phyloP scores from a whole-genome alignment of 23 tunicate genomes.

The Halocynthia aurantium region DNA sequence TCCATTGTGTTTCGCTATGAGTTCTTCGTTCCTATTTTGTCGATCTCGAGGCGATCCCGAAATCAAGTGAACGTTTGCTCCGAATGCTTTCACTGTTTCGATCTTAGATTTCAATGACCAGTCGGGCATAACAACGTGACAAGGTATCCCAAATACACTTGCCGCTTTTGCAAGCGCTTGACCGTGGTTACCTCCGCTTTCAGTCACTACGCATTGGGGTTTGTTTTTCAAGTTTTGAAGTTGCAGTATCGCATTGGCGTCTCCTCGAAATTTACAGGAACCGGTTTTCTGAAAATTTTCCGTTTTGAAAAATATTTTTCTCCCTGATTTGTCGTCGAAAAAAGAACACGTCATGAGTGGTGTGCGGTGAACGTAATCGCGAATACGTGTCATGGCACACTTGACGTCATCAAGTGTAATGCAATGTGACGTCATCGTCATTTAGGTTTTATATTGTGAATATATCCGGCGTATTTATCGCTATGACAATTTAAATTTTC shows the following conservation, averaged over 20 bases:
- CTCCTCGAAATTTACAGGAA: conserved; percentile 24
- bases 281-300: conserved; percentile 58
- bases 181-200: conserved; percentile 26
- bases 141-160: conserved; percentile 28
- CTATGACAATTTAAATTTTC: too few relatives aligned
- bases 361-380: conserved; percentile 36
- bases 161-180: conserved; percentile 79
- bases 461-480: too few relatives aligned
- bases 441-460: too few relatives aligned
- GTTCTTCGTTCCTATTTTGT: conserved; percentile 30
- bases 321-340: conserved; percentile 32
- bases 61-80: conserved; percentile 42
- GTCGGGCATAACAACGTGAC: conserved; percentile 53
- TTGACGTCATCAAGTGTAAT: neutral
- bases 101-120: conserved; percentile 49
- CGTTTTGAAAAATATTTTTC: conserved; percentile 50
- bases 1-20: conserved; percentile 33
- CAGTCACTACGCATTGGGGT: conserved; percentile 3
- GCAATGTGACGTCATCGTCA: neutral
- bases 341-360: conserved; percentile 40
- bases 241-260: conserved; percentile 10
- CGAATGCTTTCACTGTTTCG: conserved; percentile 57
- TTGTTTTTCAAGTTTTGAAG: neutral
- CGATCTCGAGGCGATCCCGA: conserved; percentile 24
- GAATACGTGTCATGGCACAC: conserved; percentile 27